Base-by-base conservation (phyloP, 2,888 invertebrate genomes). In the Pimpla rufipes region DNA sequence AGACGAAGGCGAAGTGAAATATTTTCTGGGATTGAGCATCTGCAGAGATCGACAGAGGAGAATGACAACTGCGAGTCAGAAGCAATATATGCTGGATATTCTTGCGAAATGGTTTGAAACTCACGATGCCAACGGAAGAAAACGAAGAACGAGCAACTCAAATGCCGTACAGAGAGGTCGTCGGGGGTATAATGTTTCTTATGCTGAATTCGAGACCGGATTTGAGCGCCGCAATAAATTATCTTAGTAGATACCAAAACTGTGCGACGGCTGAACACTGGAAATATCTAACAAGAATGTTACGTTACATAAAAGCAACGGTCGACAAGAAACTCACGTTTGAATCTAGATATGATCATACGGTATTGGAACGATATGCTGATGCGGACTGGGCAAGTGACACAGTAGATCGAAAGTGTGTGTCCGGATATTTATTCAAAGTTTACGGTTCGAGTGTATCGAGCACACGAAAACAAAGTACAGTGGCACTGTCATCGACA, bases 361-460 rank as follows among this genome's bases (percentile, higher is more conserved):
- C 57, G 23, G 57, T 57, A 57, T n/a, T 57, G n/a, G 23, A 76
- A 81, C 73, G 66, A 10, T 79, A 45, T 35, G 79, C 59, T n/a
- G 79, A 79, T 71, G 70, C n/a, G n/a, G n/a, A n/a, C 79, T 79
- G 71, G 79, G 79, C 50, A 47, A 52, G 67, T 29, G 37, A 68
- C 6, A 40, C 55, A 21, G 35, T 68, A 18, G 59, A 62, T 13
- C 57, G 68, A 37, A 68, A 68, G 42, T 67, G 23, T 47, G 57
- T 57, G n/a, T 57, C 71, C 0, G 45, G 71, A 40, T 57, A 40
- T n/a, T 62, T 59, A 45, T 77, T 77, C 11, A 21, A 57, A 45
- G 55, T 59, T n/a, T 40, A 55, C 11, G 18, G 37, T 37, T 21
- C 40, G 37, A 68, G 42, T 42, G 68, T 78, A 21, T 70, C 47